These are phyloP conservation scores for Characodon lateralis DNA, from an alignment of 2,797 vertebrate genomes.

Conservation along the genomic window DNA sequence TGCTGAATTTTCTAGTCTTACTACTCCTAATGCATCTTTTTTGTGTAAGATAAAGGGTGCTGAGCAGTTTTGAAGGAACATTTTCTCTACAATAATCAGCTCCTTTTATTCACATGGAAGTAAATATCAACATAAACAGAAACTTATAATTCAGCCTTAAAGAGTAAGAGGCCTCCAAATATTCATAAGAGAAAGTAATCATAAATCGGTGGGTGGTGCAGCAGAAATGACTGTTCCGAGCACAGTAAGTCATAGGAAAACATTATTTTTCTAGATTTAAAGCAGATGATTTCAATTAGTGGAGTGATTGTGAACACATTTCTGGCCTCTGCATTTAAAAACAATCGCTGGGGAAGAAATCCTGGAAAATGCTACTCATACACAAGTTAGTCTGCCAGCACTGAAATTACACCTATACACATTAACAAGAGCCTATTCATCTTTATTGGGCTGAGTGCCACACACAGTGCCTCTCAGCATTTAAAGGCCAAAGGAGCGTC, in stretches of 20 bases:
- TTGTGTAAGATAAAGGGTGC: background rate
- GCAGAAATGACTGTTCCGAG: slow-evolving; percentile 2
- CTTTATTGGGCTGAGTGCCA: slow-evolving; percentile 55
- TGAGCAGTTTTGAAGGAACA: slow-evolving; percentile 14
- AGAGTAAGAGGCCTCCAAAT: slow-evolving; percentile 25
- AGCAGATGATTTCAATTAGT: slow-evolving; percentile 30
- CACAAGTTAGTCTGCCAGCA: slow-evolving; percentile 7
- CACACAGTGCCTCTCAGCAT: slow-evolving; percentile 60
- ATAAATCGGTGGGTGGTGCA: slow-evolving; percentile 1
- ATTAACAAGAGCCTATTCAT: slow-evolving; percentile 62
- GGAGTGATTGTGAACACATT: slow-evolving; percentile 35
- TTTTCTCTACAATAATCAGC: background rate
- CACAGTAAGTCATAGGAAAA: background rate
- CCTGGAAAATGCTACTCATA: slow-evolving; percentile 26
- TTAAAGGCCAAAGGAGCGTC: slow-evolving; percentile 62
- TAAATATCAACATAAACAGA: slow-evolving; percentile 34
- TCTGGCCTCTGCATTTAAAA: slow-evolving; percentile 29
- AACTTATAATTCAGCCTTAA: slow-evolving; percentile 9
- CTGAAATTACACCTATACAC: slow-evolving; percentile 51
- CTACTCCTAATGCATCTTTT: too few species aligned
- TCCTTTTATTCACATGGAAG: slow-evolving; percentile 35
- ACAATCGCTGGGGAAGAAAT: slow-evolving; percentile 35
- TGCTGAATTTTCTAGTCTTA: background rate
- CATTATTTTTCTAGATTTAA: slow-evolving; percentile 1
- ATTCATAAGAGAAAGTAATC: slow-evolving; percentile 28